Evolutionary conservation across 37 sponge, comb jelly and placozoan species (phyloP), one percentile per base, ranked within the genome.

Genomic region (Lycopodina hypogea): DNA sequence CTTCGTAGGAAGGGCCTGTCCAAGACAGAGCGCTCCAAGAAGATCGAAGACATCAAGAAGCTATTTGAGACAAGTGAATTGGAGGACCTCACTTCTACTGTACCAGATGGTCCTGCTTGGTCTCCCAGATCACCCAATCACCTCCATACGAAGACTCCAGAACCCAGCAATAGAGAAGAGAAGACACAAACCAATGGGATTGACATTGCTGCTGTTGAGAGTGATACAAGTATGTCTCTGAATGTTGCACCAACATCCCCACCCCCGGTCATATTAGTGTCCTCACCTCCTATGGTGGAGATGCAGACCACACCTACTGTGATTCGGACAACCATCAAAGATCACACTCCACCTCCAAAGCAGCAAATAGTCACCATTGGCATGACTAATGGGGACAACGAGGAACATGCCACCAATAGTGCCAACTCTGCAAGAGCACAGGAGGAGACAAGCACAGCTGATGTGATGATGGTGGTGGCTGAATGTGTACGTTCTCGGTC

Each of bases 21-120:
- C 12, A 53, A 36, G 17, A 19, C 57, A 24, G 75, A 74, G 39
- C 21, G 75, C 53, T 56, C 23, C n/a, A 3, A 56, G 35, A 52
- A 55, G 58, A 74, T 74, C 8, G 58, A 28, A 32, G 75, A 42
- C 58, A 74, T 74, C 33, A 55, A 48, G 42, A 35, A 53, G 38
- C 14, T 74, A 7, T 74, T 74, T 55, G 75, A 74, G 58, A 71
- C 29, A 9, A 45, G 72, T 48, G 72, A 71, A 11, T 18, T 71
- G 7, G 68, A 6, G 7, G 9, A 68, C 29, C 37, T 68, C 38
- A 68, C 40, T 11, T 35, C 40, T 19, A 9, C 8, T 19, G 28
- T 52, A 45, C 14, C 51, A 35, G 72, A 71, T 71, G 51, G 15
- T 15, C 23, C 50, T 14, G 39, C 34, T 7, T 38, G 68, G 38